Base-by-base conservation (phyloP, 2,888 invertebrate genomes). In the Steromphala cineraria region DNA sequence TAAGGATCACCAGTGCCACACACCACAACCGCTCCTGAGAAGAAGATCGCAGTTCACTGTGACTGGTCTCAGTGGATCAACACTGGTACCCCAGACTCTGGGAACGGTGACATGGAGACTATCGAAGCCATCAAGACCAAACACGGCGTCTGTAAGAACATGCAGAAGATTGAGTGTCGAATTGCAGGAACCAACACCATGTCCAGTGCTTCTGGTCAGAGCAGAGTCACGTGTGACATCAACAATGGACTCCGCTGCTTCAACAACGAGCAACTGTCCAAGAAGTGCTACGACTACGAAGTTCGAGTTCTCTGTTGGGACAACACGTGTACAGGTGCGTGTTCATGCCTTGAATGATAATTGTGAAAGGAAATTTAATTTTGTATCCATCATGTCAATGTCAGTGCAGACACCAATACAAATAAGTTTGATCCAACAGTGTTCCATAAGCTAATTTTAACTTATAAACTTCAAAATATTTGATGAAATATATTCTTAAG, bases 201-300 rank as follows among this genome's bases (percentile, higher is more conserved):
- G 8, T 79, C 82, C 7, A 75, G 76, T 0, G 82, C 83, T 24
- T 89, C 91, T 2, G 88, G 89, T 19, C 92, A 92, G 82, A 86
- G 80, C 8, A 86, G 85, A 46, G 88, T 92, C 3, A 82, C 85
- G 0, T 91, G 91, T 85, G 90, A 91, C 79, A 78, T 81, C 15
- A 81, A 86, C 36, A 91, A 89, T 83, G 91, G 91, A 8, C 85
- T 91, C 17, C 82, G 90, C 7, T 91, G 91, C 81, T 89, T 89
- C 83, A 90, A 90, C 82, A 81, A 85, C 78, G 88, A 90, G 67
- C 91, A 90, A 80, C 46, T 67, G 15, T 83, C 84, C 24, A 84
- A 84, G 15, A 80, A 83, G 31, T 98, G 98, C 88, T 95, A 95
- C 0, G 97, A 98, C 94, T 97, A 97, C 91, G 97, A 98, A 94